phyloP scores from a whole-genome alignment of 2,113 vertebrate genomes.

The Sinocyclocheilus anshuiensis region DNA sequence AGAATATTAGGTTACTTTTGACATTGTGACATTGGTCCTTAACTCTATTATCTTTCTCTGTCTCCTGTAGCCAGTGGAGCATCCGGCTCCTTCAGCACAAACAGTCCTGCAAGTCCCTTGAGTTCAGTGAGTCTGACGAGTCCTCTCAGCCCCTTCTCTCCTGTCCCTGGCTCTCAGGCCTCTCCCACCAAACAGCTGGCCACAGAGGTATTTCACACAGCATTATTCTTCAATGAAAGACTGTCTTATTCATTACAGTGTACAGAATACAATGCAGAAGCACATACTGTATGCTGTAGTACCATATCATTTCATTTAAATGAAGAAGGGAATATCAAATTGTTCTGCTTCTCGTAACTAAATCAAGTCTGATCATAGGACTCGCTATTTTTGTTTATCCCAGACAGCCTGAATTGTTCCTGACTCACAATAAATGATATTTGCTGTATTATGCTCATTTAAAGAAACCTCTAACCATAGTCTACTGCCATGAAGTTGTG shows the following conservation, averaged over 20 bases:
- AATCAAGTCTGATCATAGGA: not conserved
- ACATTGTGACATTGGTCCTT: not conserved
- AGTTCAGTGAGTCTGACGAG: slow-evolving; percentile 95
- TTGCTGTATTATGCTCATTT: too few relatives aligned
- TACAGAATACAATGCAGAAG: not conserved
- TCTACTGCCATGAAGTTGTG: not conserved
- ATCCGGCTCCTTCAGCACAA: slow-evolving; percentile 89
- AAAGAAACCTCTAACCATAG: too few relatives aligned
- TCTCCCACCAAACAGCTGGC: slow-evolving; percentile 88
- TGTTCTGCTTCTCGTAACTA: not conserved
- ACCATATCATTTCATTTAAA: not conserved
- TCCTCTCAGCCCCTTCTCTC: slow-evolving; percentile 93
- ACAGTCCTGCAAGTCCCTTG: slow-evolving; percentile 94
- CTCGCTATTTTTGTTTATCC: not conserved
- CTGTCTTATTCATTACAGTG: not conserved
- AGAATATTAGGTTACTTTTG: slow-evolving; percentile 1
- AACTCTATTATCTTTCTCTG: slow-evolving; percentile 23
- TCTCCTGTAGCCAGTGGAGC: slow-evolving; percentile 78
- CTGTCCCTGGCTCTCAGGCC: slow-evolving; percentile 86
- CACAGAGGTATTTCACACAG: slow-evolving; percentile 78
- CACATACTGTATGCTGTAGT: not conserved
- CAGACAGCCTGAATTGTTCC: not conserved
- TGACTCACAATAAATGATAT: not conserved
- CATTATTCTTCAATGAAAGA: not conserved
- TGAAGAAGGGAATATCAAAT: not conserved